Base-by-base conservation (phyloP, 2,888 invertebrate species). In the Lordiphosa fenestrarum region DNA sequence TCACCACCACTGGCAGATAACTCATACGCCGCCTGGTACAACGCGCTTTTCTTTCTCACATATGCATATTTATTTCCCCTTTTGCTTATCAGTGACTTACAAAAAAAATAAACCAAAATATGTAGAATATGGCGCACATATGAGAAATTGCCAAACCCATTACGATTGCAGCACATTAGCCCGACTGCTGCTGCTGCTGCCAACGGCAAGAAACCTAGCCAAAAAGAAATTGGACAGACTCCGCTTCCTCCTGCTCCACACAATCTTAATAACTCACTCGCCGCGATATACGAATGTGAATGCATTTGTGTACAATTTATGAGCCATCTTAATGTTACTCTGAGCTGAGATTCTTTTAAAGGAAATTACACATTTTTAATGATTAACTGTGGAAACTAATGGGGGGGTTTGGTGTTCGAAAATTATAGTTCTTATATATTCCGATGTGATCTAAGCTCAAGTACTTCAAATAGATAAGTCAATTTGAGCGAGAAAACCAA, bases 51-150 rank as follows among this genome's bases (percentile, higher is more conserved):
- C 48, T 39, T 41, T 67, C 60, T 69, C 60, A 60, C 72, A 78
- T 85, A 78, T 82, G 73, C 73, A 80, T 86, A 86, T 87, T 85
- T 86, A 84, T 86, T 81, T 85, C 81, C 78, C 80, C 77, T 71
- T 44, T 71, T 71, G 86, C 85, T 87, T 87, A 87, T 87, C 88
- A 85, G 81, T 70, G 61, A 61, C 61, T 81, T 62, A 71, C 66
- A 78, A 71, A 42, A 42, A 48, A 41, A 13, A 21, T 4, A 13
- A 54, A 49, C n/a, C 51, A 62, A 65, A 46, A 40, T 35, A 52
- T 50, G 44, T 40, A 53, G 58, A 56, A 36, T 30, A 30, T 30
- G 30, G 30, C 30, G 30, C 30, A 67, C 68, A 72, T 72, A 67
- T 85, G 81, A 83, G 67, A 76, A 81, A 83, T 81, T 67, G 81